Evolutionary conservation across 2,888 invertebrate genomes (phyloP).

Genomic region (Ennomos fuscantarius): DNA sequence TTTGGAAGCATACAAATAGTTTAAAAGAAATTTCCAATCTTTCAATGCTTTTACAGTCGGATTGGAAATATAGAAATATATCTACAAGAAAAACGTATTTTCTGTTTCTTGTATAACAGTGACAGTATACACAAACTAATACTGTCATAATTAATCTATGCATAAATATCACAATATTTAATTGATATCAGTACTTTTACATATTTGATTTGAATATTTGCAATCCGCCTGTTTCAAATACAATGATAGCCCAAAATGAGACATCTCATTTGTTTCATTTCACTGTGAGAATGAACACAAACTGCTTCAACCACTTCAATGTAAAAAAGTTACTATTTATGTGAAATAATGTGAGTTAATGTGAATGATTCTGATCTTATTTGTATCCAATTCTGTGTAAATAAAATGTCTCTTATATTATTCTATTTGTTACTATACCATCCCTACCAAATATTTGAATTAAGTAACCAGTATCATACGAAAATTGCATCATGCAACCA

Average conservation of each 20-base stretch:
- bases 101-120: not conserved
- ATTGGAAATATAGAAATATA: slow-evolving; percentile 19
- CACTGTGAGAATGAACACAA: slow-evolving; percentile 10
- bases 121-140: not conserved
- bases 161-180: not conserved
- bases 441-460: too few relatives aligned
- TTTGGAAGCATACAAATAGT: slow-evolving; percentile 30
- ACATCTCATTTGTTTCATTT: slow-evolving; percentile 43
- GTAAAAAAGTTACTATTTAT: too few relatives aligned
- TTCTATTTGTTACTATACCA: too few relatives aligned
- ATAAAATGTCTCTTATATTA: too few relatives aligned
- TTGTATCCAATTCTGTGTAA: too few relatives aligned
- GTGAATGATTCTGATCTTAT: too few relatives aligned
- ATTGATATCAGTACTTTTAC: too few relatives aligned
- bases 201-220: slow-evolving; percentile 11
- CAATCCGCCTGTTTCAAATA: slow-evolving; percentile 35
- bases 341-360: too few relatives aligned
- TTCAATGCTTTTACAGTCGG: slow-evolving; percentile 19
- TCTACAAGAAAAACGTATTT: not conserved
- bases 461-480: too few relatives aligned
- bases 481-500: too few relatives aligned
- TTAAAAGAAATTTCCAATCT: slow-evolving; percentile 21
- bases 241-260: slow-evolving; percentile 48
- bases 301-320: not conserved
- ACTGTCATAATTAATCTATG: not conserved